A percentile compares a stretch with the other conserved stretches of the same genome.
Conservation (phyloP, 2,888 invertebrate species). For the Chelonus formosanus region DNA sequence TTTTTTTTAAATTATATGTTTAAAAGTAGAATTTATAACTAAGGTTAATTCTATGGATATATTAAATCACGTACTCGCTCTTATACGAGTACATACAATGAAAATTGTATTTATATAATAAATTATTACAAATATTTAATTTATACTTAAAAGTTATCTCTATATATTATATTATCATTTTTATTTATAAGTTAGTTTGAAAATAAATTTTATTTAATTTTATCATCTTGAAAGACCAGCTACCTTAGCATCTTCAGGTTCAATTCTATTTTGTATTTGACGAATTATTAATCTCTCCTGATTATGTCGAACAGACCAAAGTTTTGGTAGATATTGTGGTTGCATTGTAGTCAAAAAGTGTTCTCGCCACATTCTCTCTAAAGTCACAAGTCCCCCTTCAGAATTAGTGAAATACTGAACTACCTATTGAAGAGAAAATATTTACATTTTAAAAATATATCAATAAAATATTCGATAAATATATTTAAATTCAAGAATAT, state of each 20-base stretch:
- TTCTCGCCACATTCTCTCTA: slow-evolving; percentile 79
- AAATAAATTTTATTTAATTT: too few relatives aligned
- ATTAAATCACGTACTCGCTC: too few relatives aligned
- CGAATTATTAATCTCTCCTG: slow-evolving; percentile 69
- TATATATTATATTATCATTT: too few relatives aligned
- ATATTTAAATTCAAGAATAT: background rate
- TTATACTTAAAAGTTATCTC: too few relatives aligned
- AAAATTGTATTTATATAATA: too few relatives aligned
- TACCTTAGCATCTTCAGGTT: slow-evolving; percentile 57
- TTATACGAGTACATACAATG: too few relatives aligned
- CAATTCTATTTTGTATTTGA: slow-evolving; percentile 58
- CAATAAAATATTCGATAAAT: background rate
- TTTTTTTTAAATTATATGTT: too few relatives aligned
- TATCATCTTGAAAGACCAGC: slow-evolving; percentile 48
- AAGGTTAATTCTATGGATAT: too few relatives aligned
- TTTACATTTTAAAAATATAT: slow-evolving; percentile 10
- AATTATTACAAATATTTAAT: too few relatives aligned
- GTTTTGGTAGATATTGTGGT: slow-evolving; percentile 74
- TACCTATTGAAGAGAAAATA: slow-evolving; percentile 62
- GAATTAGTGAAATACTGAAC: slow-evolving; percentile 69
- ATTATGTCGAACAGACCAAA: slow-evolving; percentile 81
- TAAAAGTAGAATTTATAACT: too few relatives aligned
- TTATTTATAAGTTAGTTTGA: too few relatives aligned
- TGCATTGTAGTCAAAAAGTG: slow-evolving; percentile 79
- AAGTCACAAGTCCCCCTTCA: slow-evolving; percentile 70